Base-by-base conservation (phyloP, 2,888 invertebrate genomes). In the Danaus chrysippus region DNA sequence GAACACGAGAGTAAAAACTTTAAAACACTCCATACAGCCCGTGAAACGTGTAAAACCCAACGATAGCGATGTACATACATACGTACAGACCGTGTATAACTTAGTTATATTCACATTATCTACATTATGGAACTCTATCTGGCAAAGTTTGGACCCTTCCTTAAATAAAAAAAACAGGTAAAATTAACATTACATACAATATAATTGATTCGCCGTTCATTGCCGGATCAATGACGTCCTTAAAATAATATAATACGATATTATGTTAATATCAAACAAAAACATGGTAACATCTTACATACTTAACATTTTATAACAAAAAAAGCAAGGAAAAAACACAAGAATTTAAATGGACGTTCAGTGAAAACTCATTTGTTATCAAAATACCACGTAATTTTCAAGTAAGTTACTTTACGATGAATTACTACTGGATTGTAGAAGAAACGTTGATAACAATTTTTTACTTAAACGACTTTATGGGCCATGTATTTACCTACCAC, bases 81-180 rank as follows among this genome's bases (percentile, higher is more conserved):
- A 76, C 76, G 82, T 81, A 83, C 86, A 81, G 82, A 79, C 82
- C 81, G 81, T 80, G 82, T 86, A 88, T 88, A 88, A 89, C 87
- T 88, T 90, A 87, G 83, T 83, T 81, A 85, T 90, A 90, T 91
- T 89, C 89, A 91, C 90, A 91, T 87, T 90, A 90, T 90, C 89
- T 90, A 90, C 90, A 90, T 80, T 79, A 81, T 80, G 85, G 87
- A 88, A 86, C 91, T 88, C 86, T 83, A 88, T 90, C 90, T 88
- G 90, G 86, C 75, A 61, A 79, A 78, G 77, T 76, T 82, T 85
- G 85, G 84, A 86, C 84, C 86, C 86, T 76, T 73, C 75, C 76
- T 74, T 74, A 78, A 82, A 76, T 71, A 76, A 79, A 79, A 63
- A 63, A 79, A 63, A 63, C 58, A 76, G 77, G 70, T 76, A 73